Conservation (phyloP, 2,888 invertebrate genomes). For the Eilema sororculum region DNA sequence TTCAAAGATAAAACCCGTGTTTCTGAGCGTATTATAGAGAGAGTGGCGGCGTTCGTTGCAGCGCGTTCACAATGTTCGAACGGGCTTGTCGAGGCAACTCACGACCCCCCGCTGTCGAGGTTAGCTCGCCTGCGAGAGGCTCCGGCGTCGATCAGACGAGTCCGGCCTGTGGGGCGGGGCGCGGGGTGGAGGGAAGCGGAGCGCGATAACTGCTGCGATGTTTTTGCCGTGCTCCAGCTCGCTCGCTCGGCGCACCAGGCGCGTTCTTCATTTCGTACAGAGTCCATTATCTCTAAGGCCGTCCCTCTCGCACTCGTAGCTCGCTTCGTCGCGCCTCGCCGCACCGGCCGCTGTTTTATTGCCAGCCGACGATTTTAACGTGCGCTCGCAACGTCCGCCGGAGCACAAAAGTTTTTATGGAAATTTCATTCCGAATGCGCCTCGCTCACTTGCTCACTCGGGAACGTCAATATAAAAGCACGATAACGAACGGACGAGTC, state of each 20-base stretch:
- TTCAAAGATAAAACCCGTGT: conserved; percentile 74
- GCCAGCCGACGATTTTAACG: conserved; percentile 87
- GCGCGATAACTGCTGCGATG: conserved; percentile 84
- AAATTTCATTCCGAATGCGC: conserved; percentile 87
- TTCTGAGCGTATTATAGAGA: conserved; percentile 61
- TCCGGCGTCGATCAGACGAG: conserved; percentile 80
- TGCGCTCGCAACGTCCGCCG: conserved; percentile 87
- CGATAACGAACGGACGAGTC: conserved; percentile 87
- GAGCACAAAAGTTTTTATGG: conserved; percentile 88
- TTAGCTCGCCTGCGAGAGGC: conserved; percentile 82
- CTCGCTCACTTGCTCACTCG: conserved; percentile 83
- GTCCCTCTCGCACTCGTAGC: conserved; percentile 78
- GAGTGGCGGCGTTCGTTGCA: conserved; percentile 56
- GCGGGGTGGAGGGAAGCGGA: conserved; percentile 57
- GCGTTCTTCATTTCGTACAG: conserved; percentile 85
- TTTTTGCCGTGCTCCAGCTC: conserved; percentile 85
- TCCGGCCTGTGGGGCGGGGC: conserved; percentile 68
- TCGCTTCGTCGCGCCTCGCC: conserved; percentile 83
- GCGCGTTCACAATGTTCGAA: conserved; percentile 73
- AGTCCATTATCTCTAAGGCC: conserved; percentile 83
- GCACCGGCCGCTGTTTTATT: conserved; percentile 87
- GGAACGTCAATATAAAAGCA: conserved; percentile 87
- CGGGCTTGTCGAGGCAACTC: conserved; percentile 74
- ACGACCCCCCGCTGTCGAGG: conserved; percentile 85
- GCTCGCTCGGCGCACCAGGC: conserved; percentile 81